Conservation (phyloP, 1,140 invertebrate species). For the Bombus soroeensis region DNA sequence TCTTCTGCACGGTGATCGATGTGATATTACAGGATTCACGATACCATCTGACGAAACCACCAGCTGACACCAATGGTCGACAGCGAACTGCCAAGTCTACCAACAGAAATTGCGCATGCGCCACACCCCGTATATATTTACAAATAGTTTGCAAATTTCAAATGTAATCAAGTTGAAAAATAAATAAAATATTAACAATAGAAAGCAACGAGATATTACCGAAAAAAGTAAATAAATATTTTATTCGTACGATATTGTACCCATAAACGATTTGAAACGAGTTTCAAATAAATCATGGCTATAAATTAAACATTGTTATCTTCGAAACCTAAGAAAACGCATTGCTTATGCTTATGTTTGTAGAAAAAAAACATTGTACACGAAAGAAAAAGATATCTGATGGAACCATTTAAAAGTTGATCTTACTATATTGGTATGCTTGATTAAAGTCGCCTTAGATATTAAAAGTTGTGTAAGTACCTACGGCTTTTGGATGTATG, state of each 20-base stretch:
- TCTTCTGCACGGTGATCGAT: constrained; percentile 75
- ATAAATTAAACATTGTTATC: neutral
- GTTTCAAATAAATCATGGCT: neutral
- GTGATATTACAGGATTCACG: constrained; percentile 81
- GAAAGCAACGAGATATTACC: neutral
- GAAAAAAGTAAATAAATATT: neutral
- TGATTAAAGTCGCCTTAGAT: constrained; percentile 34
- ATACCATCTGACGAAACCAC: constrained; percentile 72
- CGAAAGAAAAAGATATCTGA: neutral
- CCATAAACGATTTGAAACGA: neutral
- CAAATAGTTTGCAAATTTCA: neutral
- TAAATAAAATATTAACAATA: neutral
- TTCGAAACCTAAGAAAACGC: neutral
- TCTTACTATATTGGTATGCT: constrained; percentile 34
- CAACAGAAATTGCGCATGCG: constrained; percentile 62
- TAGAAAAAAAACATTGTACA: neutral
- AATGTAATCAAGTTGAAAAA: neutral
- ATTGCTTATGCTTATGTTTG: neutral
- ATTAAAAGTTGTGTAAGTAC: constrained; percentile 46
- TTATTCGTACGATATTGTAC: neutral
- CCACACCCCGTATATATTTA: neutral
- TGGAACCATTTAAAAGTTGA: constrained; percentile 3
- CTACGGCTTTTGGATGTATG: neutral
- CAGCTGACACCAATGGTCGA: constrained; percentile 73
- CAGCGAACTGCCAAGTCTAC: constrained; percentile 55